These are phyloP conservation scores for Ylistrum balloti DNA, from an alignment of 1,140 invertebrate species.

Conservation along the genomic window DNA sequence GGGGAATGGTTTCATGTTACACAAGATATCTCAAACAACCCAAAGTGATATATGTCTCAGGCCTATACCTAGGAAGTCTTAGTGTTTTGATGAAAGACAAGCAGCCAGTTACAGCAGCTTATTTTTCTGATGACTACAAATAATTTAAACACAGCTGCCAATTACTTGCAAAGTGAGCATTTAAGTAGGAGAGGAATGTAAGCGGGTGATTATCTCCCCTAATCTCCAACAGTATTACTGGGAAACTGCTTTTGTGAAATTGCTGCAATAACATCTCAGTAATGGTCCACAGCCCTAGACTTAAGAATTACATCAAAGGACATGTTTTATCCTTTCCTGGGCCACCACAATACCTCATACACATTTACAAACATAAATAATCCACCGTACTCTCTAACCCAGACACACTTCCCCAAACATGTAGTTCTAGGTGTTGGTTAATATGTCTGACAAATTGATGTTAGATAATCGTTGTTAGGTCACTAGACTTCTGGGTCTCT, in stretches of 20 bases:
- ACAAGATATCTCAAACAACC: too few species aligned
- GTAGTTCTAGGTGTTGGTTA: neutral
- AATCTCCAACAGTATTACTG: neutral
- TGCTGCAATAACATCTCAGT: neutral
- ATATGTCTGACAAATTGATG: conserved; percentile 11
- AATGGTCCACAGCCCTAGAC: neutral
- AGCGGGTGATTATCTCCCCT: neutral
- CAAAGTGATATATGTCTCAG: too few species aligned
- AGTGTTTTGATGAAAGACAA: too few species aligned
- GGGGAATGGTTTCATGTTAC: too few species aligned
- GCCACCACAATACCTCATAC: neutral
- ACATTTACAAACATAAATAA: neutral
- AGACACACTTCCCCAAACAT: neutral
- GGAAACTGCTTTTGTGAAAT: neutral
- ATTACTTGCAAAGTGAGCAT: too few species aligned
- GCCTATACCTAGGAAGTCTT: too few species aligned
- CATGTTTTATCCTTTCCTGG: neutral
- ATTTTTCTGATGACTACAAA: too few species aligned
- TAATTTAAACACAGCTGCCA: too few species aligned
- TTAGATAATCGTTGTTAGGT: neutral
- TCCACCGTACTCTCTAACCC: neutral
- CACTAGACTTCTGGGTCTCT: neutral
- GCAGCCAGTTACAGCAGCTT: too few species aligned
- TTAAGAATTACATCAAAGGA: neutral
- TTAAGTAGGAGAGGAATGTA: neutral